These are phyloP conservation scores for Oxyruncus cristatus DNA, from an alignment of 2,113 vertebrate species.

Conservation along the genomic window DNA sequence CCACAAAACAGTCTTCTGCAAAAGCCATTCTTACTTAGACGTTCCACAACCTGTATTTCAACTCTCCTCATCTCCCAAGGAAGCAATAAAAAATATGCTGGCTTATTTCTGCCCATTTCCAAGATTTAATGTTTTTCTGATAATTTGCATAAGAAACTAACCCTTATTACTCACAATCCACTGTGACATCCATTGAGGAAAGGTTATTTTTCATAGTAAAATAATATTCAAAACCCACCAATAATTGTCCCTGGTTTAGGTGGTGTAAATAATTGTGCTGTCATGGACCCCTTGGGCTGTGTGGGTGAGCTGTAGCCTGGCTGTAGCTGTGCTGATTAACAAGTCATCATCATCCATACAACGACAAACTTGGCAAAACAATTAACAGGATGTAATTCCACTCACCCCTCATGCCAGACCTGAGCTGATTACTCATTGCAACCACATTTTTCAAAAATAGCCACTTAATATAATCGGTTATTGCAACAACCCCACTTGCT, in stretches of 20 bases:
- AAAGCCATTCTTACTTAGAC: not conserved
- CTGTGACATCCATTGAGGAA: not conserved
- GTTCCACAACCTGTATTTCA: not conserved
- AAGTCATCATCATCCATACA: not conserved
- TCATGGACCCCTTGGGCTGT: not conserved
- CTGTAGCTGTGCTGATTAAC: not conserved
- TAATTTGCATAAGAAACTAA: not conserved
- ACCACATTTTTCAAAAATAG: slow-evolving; percentile 14
- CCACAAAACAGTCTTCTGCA: not conserved
- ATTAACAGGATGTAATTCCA: not conserved
- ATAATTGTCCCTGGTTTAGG: not conserved
- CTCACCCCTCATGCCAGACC: not conserved
- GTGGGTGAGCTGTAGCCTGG: not conserved
- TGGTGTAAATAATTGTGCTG: not conserved
- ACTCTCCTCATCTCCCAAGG: not conserved
- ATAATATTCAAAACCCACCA: not conserved
- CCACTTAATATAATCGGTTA: not conserved
- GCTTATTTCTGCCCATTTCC: not conserved
- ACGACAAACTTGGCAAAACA: slow-evolving; percentile 1
- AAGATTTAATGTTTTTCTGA: not conserved
- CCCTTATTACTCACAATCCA: not conserved
- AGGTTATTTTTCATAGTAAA: not conserved
- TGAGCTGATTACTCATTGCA: not conserved
- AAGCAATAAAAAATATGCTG: not conserved
- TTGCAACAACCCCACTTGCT: not conserved